Evolutionary conservation across 1,140 invertebrate species (phyloP).

Genomic region (Drosophila malerkotliana): DNA sequence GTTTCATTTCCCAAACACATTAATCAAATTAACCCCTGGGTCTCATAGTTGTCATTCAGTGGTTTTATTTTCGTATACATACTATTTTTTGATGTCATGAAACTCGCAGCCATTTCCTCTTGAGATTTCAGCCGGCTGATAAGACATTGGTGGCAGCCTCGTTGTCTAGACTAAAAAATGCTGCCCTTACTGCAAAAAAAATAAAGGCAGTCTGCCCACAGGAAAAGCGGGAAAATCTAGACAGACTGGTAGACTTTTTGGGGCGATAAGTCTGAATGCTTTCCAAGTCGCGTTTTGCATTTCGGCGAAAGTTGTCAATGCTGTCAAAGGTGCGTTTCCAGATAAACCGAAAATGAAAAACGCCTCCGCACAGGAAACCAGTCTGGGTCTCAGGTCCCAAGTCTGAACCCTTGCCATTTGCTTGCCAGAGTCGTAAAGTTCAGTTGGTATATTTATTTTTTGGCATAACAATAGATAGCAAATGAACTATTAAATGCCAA

Average conservation of each 20-base stretch:
- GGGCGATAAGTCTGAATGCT: constrained; percentile 53
- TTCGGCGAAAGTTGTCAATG: constrained; percentile 61
- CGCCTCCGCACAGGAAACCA: constrained; percentile 35
- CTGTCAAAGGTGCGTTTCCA: constrained; percentile 54
- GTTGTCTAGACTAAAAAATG: constrained; percentile 55
- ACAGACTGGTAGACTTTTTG: constrained; percentile 36
- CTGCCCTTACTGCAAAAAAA: not conserved
- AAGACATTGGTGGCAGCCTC: constrained; percentile 41
- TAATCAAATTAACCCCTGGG: constrained; percentile 42
- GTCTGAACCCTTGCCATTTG: constrained; percentile 41
- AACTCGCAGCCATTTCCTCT: constrained; percentile 72
- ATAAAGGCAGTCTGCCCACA: constrained; percentile 48
- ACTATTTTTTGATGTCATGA: constrained; percentile 23
- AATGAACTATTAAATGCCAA: constrained; percentile 59
- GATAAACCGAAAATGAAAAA: constrained; percentile 28
- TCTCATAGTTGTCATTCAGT: constrained; percentile 27
- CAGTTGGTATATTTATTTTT: constrained; percentile 32
- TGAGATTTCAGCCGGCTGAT: constrained; percentile 60
- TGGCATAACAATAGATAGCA: constrained; percentile 51
- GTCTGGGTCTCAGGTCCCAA: not conserved
- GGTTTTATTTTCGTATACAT: constrained; percentile 2
- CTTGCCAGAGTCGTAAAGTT: constrained; percentile 30
- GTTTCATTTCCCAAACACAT: constrained; percentile 66
- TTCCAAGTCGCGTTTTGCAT: constrained; percentile 34
- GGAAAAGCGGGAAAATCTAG: constrained; percentile 50